Evolutionary conservation across 2,888 invertebrate genomes (phyloP), one percentile per base, ranked within the genome.

Genomic region (Argyresthia goedartella): DNA sequence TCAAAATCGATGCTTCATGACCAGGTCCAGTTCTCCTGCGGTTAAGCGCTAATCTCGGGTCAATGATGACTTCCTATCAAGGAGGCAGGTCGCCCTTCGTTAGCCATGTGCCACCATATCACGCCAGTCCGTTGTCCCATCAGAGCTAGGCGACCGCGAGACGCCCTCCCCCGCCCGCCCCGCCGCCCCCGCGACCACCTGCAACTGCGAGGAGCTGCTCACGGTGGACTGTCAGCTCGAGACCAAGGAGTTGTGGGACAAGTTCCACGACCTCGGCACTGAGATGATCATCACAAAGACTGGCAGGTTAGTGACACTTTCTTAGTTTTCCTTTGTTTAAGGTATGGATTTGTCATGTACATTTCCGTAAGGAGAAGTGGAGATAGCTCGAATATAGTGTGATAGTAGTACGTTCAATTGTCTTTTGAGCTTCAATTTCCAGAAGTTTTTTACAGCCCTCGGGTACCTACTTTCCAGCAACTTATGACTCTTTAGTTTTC

Each of bases 221-320:
- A 90, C 92, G 57, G 93, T 97, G 53, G 93, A 95, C 67, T 98
- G 97, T 72, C 94, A 95, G 72, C 89, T 98, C 68, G 98, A 98
- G 87, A 97, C 97, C 59, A 96, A 96, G 81, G 98, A 98, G 65
- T 88, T 98, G 41, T 98, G 98, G 98, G 96, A 96, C 81, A 97
- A 97, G 82, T 98, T 98, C 85, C 94, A 95, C 70, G 95, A 95
- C 66, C 89, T 98, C 54, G 96, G 96, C 60, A 98, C 97, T 1
- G 97, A 97, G 86, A 98, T 98, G 98, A 98, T 98, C 77, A 98
- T 98, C 81, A 98, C 98, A 25, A 98, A 98, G 85, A 95, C 96
- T 67, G 98, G 98, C 76, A 93, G 97, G 97, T 97, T 77, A 88
- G 89, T 66, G 11, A 25, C 25, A 25, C 25, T 6, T 25, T 25